A percentile compares a stretch with the other conserved stretches of the same genome.
Conservation (phyloP, 2,113 vertebrate genomes). For the Zapornia atra region DNA sequence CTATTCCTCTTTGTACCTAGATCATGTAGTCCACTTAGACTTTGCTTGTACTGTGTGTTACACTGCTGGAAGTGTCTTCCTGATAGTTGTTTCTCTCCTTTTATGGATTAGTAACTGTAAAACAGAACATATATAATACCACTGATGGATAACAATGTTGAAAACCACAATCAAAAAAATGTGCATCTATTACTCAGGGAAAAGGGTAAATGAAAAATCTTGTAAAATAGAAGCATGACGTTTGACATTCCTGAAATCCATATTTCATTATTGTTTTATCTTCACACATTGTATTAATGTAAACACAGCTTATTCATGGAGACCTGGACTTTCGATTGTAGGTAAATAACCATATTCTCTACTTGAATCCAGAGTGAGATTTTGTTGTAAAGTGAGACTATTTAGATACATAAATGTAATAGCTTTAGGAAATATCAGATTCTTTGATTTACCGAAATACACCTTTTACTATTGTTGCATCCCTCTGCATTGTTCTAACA, state of each 20-base stretch:
- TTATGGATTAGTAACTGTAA: background rate
- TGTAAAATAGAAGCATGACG: background rate
- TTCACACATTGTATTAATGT: background rate
- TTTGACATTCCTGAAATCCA: background rate
- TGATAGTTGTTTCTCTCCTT: background rate
- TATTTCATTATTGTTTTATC: background rate
- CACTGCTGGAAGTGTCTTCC: background rate
- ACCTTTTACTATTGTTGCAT: background rate
- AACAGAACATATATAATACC: background rate
- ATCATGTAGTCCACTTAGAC: background rate
- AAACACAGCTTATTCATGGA: background rate
- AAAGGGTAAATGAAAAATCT: background rate
- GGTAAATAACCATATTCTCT: background rate
- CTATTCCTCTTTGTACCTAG: background rate
- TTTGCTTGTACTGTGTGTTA: background rate
- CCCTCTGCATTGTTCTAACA: background rate
- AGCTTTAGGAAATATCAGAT: background rate
- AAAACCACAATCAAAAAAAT: fast-evolving
- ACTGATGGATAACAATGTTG: background rate
- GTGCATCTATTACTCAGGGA: background rate
- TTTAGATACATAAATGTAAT: background rate
- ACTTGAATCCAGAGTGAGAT: background rate
- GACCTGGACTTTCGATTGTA: background rate
- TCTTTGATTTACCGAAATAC: background rate
- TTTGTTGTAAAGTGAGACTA: background rate